Percentiles rank a stretch among this genome's conserved stretches.
Evolutionary conservation across 2,888 invertebrate species (phyloP).

Genomic region (Lasioglossum malachurum): DNA sequence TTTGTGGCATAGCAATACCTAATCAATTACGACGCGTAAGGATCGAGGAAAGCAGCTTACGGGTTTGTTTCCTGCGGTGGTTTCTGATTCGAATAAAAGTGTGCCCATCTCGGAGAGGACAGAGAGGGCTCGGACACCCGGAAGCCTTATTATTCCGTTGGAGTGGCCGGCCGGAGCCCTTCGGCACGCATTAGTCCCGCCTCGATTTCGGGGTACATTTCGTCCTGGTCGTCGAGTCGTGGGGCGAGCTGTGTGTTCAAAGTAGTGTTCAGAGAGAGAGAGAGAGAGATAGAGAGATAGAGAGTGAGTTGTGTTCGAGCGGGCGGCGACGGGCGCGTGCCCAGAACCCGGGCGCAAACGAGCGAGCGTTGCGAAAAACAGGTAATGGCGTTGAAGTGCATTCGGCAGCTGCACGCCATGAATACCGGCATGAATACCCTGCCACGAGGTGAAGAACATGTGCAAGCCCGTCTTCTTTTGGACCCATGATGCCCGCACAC

Average conservation of each 20-base stretch:
- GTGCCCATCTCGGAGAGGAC: background rate
- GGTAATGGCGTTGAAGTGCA: slow-evolving; percentile 80
- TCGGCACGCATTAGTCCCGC: slow-evolving; percentile 51
- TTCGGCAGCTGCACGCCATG: slow-evolving; percentile 79
- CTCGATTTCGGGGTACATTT: slow-evolving; percentile 55
- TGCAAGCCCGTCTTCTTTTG: slow-evolving; percentile 74
- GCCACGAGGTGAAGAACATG: slow-evolving; percentile 72
- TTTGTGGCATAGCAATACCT: too few species aligned
- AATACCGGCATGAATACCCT: slow-evolving; percentile 76
- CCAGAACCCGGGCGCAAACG: slow-evolving; percentile 58
- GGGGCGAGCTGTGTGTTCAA: background rate
- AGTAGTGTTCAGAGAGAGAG: background rate
- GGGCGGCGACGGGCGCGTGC: slow-evolving; percentile 64
- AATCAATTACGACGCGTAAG: background rate
- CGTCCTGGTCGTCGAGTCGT: slow-evolving; percentile 18
- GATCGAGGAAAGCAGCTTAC: background rate
- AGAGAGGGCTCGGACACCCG: slow-evolving; percentile 28
- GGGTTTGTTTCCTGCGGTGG: background rate
- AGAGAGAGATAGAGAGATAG: background rate
- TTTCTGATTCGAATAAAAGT: slow-evolving; percentile 1
- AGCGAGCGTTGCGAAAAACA: slow-evolving; percentile 74
- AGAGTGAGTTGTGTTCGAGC: background rate
- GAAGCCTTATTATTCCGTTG: slow-evolving; percentile 61
- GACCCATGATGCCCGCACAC: slow-evolving; percentile 67
- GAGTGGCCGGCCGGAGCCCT: slow-evolving; percentile 28